Evolutionary conservation across 2,113 vertebrate species (phyloP), one percentile per base, ranked within the genome.

Genomic region (Takifugu bimaculatus): DNA sequence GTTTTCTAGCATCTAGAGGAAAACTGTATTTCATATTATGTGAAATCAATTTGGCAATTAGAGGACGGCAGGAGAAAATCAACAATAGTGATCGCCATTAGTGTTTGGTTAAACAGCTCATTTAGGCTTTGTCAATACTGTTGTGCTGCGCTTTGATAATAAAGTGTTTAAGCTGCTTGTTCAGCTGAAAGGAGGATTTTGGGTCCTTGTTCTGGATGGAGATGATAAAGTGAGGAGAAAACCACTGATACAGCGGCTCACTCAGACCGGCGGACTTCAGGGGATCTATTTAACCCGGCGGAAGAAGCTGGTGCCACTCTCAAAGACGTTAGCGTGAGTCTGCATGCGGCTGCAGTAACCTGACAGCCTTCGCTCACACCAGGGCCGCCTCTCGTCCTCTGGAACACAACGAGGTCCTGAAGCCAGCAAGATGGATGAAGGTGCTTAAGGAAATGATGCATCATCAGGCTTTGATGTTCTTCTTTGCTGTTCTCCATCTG

Each of bases 361-460:
- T n/a, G 26, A 3, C 20, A 2, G 26, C 12, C 4, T 20, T 12
- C 13, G 13, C 45, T 48, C 26, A 28, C 45, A 65, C 7, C 35
- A 4, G 35, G 7, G 9, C 9, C 7, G 48, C 27, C 42, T 44
- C 51, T 7, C 64, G 47, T 50, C 39, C 25, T 63, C 53, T 13
- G 35, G 53, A 61, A 67, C 58, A 50, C 49, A 58, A 68, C 67
- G 71, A 68, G 60, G 53, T 11, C 5, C 13, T 48, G 72, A 69
- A 66, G 56, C 57, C 57, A 54, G 53, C 54, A 70, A 79, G 84
- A 86, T 74, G 79, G 79, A 86, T 78, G 29, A 72, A 73, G 74
- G 81, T 83, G 79, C 81, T 84, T 80, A 78, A 76, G 70, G 82
- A 84, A 77, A 86, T 84, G 75, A 80, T 84, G 75, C 74, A 79